Evolutionary conservation across 2,113 vertebrate genomes (phyloP), one percentile per base, ranked within the genome.

Genomic region (Pogona vitticeps): DNA sequence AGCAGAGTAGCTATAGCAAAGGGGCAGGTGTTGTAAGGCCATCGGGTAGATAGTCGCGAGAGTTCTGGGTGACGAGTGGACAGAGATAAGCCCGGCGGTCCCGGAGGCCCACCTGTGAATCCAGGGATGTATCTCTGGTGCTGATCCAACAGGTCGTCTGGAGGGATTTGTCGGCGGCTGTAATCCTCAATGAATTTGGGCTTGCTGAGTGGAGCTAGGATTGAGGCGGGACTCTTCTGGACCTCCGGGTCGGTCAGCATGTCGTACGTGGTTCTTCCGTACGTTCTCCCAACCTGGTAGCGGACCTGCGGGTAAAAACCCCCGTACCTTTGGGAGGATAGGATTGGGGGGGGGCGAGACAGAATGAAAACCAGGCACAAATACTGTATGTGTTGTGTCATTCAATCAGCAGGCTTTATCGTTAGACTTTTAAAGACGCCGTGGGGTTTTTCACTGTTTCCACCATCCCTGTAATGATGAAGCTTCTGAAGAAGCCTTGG

Each of bases 281-380:
- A 95, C 18, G 95, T 95, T 40, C 90, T 77, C 6, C 95, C 95
- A 40, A 93, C 86, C 65, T 93, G 95, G 87, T 94, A 94, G 56
- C 93, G 94, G 56, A 95, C 87, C 84, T 95, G 94, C 0, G 94
- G 95, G 26, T 91, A 94, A 80, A 95, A 95, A 31, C 94, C 95
- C 0, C 87, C 89, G 36, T 96, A 96, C 52, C 95, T 95, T 90
- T 2, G 2, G 82, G 33, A 80, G 28, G 15, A 75, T 78, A 33
- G 61, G 23, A 9, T 7, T 5, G 17, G 21, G 23, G 6, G 20
- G 20, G 20, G 17, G 20, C 61, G 20, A 65, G 23, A 65, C 17
- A 65, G 6, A 20, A 26, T 65, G 20, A 65, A 26, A 65, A 65
- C 18, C 10, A 65, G 5, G 46, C 46, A 52, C 5, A 52, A 52